phyloP scores from a whole-genome alignment of 2,797 vertebrate genomes.

The Bradypus variegatus region DNA sequence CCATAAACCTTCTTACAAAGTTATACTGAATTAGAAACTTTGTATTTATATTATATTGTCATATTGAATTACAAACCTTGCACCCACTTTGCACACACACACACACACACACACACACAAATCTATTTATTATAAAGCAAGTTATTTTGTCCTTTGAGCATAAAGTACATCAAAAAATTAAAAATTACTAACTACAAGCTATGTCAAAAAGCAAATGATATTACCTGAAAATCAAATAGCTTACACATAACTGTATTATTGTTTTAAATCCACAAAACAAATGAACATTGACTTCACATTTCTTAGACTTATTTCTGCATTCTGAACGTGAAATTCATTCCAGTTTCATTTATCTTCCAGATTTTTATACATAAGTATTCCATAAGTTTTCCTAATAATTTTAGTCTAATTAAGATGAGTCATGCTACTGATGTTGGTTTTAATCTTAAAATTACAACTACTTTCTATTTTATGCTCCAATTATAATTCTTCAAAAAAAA shows the following conservation, averaged over 20 bases:
- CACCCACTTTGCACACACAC: not conserved
- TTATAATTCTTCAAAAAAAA: constrained; percentile 36
- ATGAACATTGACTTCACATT: constrained; percentile 9
- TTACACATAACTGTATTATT: not conserved
- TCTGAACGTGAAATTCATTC: constrained; percentile 5
- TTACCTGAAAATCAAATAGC: constrained; percentile 2
- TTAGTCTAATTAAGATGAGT: constrained; percentile 24
- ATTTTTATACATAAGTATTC: constrained; percentile 36
- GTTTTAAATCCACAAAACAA: constrained; percentile 37
- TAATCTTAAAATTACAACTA: constrained; percentile 44
- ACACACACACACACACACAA: not conserved
- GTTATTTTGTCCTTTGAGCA: constrained; percentile 6
- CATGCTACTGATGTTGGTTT: constrained; percentile 15
- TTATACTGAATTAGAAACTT: not conserved
- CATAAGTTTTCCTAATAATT: constrained; percentile 24
- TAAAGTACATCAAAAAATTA: constrained; percentile 31
- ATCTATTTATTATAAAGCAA: not conserved
- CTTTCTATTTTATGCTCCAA: constrained; percentile 38
- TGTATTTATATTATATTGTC: not conserved
- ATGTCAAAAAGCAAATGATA: not conserved
- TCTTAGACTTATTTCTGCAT: constrained; percentile 10
- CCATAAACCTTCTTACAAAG: constrained; percentile 10
- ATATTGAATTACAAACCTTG: not conserved
- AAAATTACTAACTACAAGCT: not conserved
- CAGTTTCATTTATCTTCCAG: constrained; percentile 45